These are phyloP conservation scores for Squalus acanthias DNA, from an alignment of 2,797 vertebrate genomes.

Conservation along the genomic window DNA sequence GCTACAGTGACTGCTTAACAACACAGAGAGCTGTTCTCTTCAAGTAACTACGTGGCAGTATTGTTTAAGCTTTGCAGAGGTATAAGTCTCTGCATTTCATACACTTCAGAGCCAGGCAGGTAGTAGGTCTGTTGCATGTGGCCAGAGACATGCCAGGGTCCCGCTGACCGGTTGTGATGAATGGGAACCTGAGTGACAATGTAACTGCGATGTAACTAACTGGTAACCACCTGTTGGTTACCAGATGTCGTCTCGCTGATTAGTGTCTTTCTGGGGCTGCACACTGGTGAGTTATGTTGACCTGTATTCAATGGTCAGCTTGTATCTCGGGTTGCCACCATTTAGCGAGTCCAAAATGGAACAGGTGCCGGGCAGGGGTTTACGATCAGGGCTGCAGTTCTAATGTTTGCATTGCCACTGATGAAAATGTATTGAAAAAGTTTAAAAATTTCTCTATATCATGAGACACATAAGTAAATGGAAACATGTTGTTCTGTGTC, in stretches of 20 bases:
- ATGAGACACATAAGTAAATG: not conserved
- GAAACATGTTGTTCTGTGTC: not conserved
- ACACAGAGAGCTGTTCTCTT: not conserved
- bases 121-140: not conserved
- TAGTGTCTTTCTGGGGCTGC: not conserved
- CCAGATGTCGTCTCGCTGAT: not conserved
- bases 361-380: not conserved
- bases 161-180: not conserved
- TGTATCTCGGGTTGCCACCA: not conserved
- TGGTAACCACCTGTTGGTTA: not conserved
- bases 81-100: conserved; percentile 9
- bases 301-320: not conserved
- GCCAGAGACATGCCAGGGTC: not conserved
- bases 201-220: not conserved
- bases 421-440: not conserved
- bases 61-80: conserved; percentile 25
- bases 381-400: not conserved
- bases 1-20: not conserved
- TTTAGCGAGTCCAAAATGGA: not conserved
- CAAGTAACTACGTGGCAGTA: not conserved
- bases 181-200: not conserved
- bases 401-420: not conserved
- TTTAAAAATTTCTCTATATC: not conserved
- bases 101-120: not conserved
- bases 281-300: not conserved